These are phyloP conservation scores for Mythimna lalbum DNA, from an alignment of 2,888 invertebrate genomes.

Conservation along the genomic window DNA sequence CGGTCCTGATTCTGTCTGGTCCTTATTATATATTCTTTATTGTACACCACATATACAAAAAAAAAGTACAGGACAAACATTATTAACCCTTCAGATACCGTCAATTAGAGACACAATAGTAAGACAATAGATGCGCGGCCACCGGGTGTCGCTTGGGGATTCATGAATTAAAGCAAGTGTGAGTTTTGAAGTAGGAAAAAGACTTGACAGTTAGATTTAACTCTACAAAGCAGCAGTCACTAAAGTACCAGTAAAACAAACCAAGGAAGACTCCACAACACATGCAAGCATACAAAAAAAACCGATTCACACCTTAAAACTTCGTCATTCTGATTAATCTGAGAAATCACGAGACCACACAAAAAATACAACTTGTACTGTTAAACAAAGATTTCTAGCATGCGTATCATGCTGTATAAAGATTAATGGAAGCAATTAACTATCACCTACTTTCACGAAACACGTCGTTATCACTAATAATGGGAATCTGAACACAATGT, in stretches of 20 bases:
- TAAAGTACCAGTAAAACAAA: neutral
- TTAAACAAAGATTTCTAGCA: constrained; percentile 25
- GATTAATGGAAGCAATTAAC: constrained; percentile 52
- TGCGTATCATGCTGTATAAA: constrained; percentile 35
- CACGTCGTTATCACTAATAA: constrained; percentile 47
- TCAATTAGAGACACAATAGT: too few species aligned
- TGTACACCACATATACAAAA: too few species aligned
- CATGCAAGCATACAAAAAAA: constrained; percentile 10
- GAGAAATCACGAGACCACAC: constrained; percentile 9
- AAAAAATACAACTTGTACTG: constrained; percentile 32
- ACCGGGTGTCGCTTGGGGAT: too few species aligned
- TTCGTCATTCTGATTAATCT: neutral
- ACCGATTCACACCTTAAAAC: constrained; percentile 11
- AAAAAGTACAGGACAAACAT: too few species aligned
- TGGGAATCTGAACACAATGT: constrained; percentile 61
- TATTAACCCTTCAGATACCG: too few species aligned
- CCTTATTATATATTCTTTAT: too few species aligned
- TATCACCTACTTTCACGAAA: constrained; percentile 58
- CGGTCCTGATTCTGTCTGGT: too few species aligned
- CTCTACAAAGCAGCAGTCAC: neutral
- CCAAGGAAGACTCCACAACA: constrained; percentile 9
- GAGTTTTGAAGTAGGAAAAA: too few species aligned
- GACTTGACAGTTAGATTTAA: too few species aligned
- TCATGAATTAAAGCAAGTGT: too few species aligned
- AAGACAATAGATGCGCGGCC: too few species aligned